Conservation (phyloP, 2,888 invertebrate species). For the Cheilosia grossa region DNA sequence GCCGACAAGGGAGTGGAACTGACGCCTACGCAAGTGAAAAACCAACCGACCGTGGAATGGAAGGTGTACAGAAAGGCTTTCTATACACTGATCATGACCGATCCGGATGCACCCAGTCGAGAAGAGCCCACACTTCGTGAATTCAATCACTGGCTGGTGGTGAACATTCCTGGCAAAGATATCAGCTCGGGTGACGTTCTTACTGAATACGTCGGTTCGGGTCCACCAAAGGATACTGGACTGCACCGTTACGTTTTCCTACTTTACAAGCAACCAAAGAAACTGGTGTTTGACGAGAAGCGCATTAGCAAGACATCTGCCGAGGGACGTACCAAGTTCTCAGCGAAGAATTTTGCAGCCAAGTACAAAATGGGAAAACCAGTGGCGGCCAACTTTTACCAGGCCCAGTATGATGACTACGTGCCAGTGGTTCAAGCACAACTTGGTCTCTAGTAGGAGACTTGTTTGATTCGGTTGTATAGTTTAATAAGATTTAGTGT, state of each 20-base stretch:
- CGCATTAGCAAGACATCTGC: constrained; percentile 79
- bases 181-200: constrained; percentile 89
- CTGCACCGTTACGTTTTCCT: constrained; percentile 92
- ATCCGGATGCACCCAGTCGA: constrained; percentile 96
- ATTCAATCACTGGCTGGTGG: constrained; percentile 97
- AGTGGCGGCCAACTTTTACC: constrained; percentile 91
- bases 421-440: constrained; percentile 80
- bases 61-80: constrained; percentile 76
- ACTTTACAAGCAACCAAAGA: constrained; percentile 79
- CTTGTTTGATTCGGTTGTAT: constrained; percentile 10
- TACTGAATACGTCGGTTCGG: constrained; percentile 92
- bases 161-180: constrained; percentile 91
- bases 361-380: constrained; percentile 90
- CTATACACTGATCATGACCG: constrained; percentile 84
- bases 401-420: constrained; percentile 89
- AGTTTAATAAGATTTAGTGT: constrained; percentile 45
- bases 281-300: not conserved
- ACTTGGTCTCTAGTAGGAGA: constrained; percentile 44
- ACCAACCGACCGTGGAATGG: constrained; percentile 80
- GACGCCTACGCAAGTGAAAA: constrained; percentile 87
- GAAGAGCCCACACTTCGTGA: constrained; percentile 90
- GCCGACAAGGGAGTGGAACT: constrained; percentile 87
- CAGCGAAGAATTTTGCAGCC: constrained; percentile 87
- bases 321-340: constrained; percentile 85
- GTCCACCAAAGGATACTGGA: constrained; percentile 90